A percentile compares a stretch with the other conserved stretches of the same genome.
Evolutionary conservation across 1,140 invertebrate species (phyloP).

Genomic region (Drosophila insularis): DNA sequence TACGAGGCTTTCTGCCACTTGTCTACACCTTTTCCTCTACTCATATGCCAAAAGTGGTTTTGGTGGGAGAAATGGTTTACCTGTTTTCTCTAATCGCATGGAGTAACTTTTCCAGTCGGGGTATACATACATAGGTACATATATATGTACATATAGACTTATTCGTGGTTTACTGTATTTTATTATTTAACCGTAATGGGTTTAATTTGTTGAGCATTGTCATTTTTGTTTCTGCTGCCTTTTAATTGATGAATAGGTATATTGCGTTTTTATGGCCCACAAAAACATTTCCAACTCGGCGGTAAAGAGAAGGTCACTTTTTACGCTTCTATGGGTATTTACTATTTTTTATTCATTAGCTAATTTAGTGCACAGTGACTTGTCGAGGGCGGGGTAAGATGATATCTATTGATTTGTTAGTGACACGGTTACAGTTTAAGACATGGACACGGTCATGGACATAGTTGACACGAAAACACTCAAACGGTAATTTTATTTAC

Average conservation of each 20-base stretch:
- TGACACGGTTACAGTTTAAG: neutral
- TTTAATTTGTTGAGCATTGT: conserved; percentile 67
- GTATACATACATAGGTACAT: neutral
- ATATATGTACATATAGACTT: no score
- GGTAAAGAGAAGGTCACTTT: conserved; percentile 55
- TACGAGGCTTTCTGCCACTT: neutral
- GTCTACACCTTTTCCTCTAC: neutral
- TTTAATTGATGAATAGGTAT: conserved; percentile 34
- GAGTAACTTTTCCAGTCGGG: conserved; percentile 23
- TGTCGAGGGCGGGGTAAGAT: conserved; percentile 15
- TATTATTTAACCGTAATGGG: conserved; percentile 74
- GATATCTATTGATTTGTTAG: conserved; percentile 10
- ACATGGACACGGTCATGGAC: conserved; percentile 8
- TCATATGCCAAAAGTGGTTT: neutral
- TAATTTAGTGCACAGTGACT: conserved; percentile 23
- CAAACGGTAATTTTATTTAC: neutral
- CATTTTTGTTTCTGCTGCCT: conserved; percentile 34
- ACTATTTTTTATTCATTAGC: conserved; percentile 48
- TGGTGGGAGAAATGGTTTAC: conserved; percentile 13
- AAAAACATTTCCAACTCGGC: conserved; percentile 20
- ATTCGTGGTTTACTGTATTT: conserved; percentile 28
- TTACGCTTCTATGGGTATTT: conserved; percentile 40
- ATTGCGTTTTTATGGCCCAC: conserved; percentile 22
- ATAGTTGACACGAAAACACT: neutral
- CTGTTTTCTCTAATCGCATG: conserved; percentile 27